Base-by-base conservation (phyloP, 2,797 vertebrate species). In the Remorina albescens region DNA sequence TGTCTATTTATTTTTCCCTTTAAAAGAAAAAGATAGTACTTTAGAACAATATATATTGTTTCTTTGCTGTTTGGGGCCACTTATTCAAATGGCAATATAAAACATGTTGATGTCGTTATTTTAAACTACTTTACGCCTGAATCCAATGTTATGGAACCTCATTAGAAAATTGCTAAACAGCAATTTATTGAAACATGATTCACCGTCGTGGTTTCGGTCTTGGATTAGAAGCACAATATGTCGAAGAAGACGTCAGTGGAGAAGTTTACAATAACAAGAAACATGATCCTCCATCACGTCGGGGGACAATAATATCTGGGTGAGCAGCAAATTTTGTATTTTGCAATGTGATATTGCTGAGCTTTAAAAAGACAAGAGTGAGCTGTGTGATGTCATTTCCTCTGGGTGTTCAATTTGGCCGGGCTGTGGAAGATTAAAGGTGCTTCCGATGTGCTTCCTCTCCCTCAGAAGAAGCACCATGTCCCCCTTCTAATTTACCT, bases 401-500 rank as follows among this genome's bases (percentile, higher is more conserved):
- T 80, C 59, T 26, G 66, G 76, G 71, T 71, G 69, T 80, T 88
- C 68, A 64, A 59, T 82, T 80, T 80, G 64, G 72, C 73, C 42
- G 64, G 13, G 58, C 80, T 83, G 66, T 67, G 56, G 61, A 86
- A 87, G 90, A 92, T 91, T 89, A 91, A 85, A 91, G 87, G 83
- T 83, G 66, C 76, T 84, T 88, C 77, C 76, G 68, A 85, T 80
- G 73, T 66, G 82, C 82, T 88, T 91, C 87, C 89, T 88, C 77
- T 87, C 61, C 86, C 59, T 89, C 80, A 80, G 80, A 89, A 85
- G 82, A 83, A 72, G 81, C 68, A 8, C 76, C 76, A 30, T 73
- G 84, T 56, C 66, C 81, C 73, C 88, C 90, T 87, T 91, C 78
- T 92, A 92, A 93, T 92, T 91, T 89, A 32, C 84, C 78, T 82